phyloP scores from a whole-genome alignment of 1,140 invertebrate species.

The Tetramorium simillimum region DNA sequence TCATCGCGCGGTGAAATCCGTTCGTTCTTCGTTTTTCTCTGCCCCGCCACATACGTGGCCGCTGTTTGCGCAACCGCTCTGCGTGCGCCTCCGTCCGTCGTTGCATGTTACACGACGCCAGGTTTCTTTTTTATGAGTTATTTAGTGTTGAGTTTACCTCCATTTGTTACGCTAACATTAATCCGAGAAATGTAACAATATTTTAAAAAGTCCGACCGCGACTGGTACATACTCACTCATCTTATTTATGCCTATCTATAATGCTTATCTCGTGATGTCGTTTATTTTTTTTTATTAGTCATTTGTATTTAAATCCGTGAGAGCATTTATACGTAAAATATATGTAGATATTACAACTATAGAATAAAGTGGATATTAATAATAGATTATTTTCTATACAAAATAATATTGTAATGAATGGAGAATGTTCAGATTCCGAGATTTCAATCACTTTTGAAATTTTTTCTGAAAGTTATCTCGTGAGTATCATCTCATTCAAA shows the following conservation, averaged over 20 bases:
- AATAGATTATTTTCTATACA: neutral
- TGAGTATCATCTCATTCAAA: neutral
- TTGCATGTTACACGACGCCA: slow-evolving; percentile 5
- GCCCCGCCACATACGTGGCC: neutral
- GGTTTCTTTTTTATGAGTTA: slow-evolving; percentile 13
- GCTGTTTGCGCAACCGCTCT: neutral
- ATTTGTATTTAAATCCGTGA: neutral
- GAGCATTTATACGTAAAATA: neutral
- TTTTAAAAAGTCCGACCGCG: neutral
- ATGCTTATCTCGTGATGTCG: neutral
- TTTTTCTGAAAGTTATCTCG: neutral
- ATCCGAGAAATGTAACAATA: neutral
- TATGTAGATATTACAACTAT: neutral
- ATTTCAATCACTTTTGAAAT: neutral
- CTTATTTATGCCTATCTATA: neutral
- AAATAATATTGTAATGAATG: neutral
- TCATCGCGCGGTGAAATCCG: slow-evolving; percentile 1
- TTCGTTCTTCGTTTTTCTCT: neutral
- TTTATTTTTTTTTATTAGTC: neutral
- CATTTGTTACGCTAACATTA: neutral
- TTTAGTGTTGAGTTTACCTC: neutral
- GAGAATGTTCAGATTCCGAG: neutral
- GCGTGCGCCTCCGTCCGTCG: neutral
- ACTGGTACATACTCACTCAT: neutral
- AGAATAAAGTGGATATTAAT: neutral